Evolutionary conservation across 1,140 invertebrate species (phyloP).

Genomic region (Musca vetustissima): DNA sequence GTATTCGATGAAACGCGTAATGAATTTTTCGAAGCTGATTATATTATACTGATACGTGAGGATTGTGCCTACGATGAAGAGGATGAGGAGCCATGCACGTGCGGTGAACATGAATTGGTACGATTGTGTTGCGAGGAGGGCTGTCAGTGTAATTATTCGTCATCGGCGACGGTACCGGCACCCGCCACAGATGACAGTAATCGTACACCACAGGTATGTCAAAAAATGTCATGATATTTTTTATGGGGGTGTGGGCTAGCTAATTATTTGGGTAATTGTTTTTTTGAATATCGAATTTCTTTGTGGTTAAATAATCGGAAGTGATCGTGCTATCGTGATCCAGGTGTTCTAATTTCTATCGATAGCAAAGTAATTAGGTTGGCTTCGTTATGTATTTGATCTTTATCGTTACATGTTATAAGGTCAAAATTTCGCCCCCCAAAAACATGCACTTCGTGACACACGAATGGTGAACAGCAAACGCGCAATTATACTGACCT

Average conservation of each 20-base stretch:
- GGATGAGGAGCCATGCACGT: constrained; percentile 72
- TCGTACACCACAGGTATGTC: constrained; percentile 30
- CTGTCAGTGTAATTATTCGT: constrained; percentile 58
- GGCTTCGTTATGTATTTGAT: no score
- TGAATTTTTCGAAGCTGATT: constrained; percentile 85
- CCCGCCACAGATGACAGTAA: constrained; percentile 22
- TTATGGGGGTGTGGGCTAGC: no score
- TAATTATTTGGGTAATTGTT: no score
- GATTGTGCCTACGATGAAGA: constrained; percentile 80
- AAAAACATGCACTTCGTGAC: no score
- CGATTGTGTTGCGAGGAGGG: constrained; percentile 65
- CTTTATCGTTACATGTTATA: no score
- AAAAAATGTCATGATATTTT: background rate
- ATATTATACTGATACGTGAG: constrained; percentile 81
- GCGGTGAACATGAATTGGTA: constrained; percentile 71
- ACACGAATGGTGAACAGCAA: no score
- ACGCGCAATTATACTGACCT: no score
- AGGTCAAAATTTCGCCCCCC: no score
- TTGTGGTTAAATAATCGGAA: background rate
- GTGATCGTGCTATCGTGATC: no score
- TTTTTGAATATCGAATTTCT: background rate
- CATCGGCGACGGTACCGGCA: constrained; percentile 16
- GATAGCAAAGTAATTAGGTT: no score
- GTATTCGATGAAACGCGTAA: constrained; percentile 83
- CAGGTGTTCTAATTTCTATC: no score